Base-by-base conservation (phyloP, 2,797 vertebrate species). In the Periophthalmus magnuspinnatus region DNA sequence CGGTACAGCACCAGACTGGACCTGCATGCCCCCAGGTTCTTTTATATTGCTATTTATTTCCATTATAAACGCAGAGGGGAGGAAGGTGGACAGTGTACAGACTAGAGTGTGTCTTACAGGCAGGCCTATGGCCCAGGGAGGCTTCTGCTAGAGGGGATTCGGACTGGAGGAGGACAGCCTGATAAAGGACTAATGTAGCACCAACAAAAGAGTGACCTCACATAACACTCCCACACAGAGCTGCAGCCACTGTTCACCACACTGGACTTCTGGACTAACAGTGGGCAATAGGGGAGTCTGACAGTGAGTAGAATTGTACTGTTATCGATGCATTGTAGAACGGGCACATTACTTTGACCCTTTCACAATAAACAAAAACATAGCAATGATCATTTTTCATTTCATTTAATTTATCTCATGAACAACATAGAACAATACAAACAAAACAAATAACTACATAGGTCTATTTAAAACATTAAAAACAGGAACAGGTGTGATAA, bases 61-160 rank as follows among this genome's bases (percentile, higher is more conserved):
- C n/a, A 36, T 70, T 74, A 69, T 61, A 60, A 71, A 72, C 71
- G 61, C 57, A 52, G 76, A 59, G 57, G 54, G 34, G 36, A 45
- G 16, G 41, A 45, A 70, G 74, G 70, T 77, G 79, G 77, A 28
- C 67, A 38, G 67, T 75, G 80, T 10, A 32, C 28, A 36, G 33
- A 11, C 24, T 32, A 7, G 11, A 32, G 56, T 58, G 56, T 60
- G 58, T 32, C 24, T 72, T 72, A 74, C 72, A 82, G 67, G 71
- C 76, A 80, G 78, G 73, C 81, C 80, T 81, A 76, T 83, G 72
- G 66, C 76, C 78, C 33, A 24, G 83, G 86, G 85, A 71, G 78
- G 58, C 54, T 48, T 60, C 67, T 81, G 38, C 38, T 41, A 11
- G 38, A 78, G 69, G 75, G 58, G 67, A 75, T 68, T 65, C 72